phyloP scores from a whole-genome alignment of 2,113 vertebrate genomes.

The Sterrhoptilus dennistouni region DNA sequence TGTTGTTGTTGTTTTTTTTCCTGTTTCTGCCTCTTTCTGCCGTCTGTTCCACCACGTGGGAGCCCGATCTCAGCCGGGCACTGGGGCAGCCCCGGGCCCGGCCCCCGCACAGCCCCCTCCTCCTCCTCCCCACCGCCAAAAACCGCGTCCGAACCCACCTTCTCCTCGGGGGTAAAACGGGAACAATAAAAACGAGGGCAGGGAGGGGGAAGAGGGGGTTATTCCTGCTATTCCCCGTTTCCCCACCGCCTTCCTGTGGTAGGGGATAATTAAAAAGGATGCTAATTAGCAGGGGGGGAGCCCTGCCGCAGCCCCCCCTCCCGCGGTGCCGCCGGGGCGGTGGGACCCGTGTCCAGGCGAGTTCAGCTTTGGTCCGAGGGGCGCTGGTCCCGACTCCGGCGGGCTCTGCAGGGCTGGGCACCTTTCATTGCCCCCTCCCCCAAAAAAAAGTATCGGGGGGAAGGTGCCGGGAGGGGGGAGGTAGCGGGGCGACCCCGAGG shows the following conservation, averaged over 20 bases:
- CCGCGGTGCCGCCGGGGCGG: not conserved
- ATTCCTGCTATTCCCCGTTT: not conserved
- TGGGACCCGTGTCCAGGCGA: constrained; percentile 10
- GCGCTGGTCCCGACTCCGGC: not conserved
- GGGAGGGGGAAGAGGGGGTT: not conserved
- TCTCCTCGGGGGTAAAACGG: not conserved
- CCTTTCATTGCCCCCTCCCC: not conserved
- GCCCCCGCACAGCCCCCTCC: not conserved
- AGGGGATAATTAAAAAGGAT: constrained; percentile 46
- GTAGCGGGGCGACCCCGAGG: not conserved
- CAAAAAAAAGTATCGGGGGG: not conserved
- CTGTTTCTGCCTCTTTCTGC: not conserved
- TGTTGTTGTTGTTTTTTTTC: not conserved
- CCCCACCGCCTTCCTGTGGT: not conserved
- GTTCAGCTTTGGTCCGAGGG: constrained; percentile 72
- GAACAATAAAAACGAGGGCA: not conserved
- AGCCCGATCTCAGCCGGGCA: not conserved
- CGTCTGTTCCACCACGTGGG: not conserved
- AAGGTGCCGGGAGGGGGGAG: not conserved
- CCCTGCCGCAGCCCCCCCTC: not conserved
- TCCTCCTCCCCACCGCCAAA: not conserved
- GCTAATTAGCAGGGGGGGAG: constrained; percentile 4
- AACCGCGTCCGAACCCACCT: not conserved
- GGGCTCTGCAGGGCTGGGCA: not conserved
- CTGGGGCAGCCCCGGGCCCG: not conserved